Evolutionary conservation across 2,888 invertebrate species (phyloP).

Genomic region (Idaea aversata): DNA sequence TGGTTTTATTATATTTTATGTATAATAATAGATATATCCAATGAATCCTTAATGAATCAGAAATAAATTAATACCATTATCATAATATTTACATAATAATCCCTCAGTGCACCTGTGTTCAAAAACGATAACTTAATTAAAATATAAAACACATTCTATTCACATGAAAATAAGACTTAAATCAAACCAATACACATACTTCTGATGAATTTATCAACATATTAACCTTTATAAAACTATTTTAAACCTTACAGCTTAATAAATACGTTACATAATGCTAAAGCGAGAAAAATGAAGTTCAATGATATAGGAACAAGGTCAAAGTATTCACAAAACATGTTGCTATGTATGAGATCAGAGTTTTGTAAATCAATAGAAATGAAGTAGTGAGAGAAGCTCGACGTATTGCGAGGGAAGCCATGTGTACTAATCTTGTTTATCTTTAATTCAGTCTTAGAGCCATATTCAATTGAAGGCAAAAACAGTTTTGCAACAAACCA

Average conservation of each 20-base stretch:
- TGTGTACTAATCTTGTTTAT: not conserved
- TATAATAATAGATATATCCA: too few relatives aligned
- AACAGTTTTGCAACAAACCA: too few relatives aligned
- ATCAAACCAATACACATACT: not conserved
- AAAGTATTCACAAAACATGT: not conserved
- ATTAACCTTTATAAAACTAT: not conserved
- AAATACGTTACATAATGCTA: not conserved
- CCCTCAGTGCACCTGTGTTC: not conserved
- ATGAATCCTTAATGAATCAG: too few relatives aligned
- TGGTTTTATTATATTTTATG: too few relatives aligned
- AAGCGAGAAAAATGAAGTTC: not conserved
- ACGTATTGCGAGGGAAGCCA: not conserved
- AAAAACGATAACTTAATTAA: not conserved
- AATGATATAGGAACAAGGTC: not conserved
- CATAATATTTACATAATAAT: not conserved
- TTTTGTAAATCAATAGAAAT: not conserved
- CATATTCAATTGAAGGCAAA: too few relatives aligned
- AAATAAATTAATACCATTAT: not conserved
- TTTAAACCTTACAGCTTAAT: not conserved
- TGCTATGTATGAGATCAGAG: not conserved
- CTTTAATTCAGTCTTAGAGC: not conserved
- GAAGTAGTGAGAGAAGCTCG: not conserved
- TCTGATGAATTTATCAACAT: not conserved
- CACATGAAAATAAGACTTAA: not conserved
- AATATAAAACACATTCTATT: not conserved